A percentile compares a stretch with the other conserved stretches of the same genome.
These are phyloP conservation scores for Phenganax stokvisi DNA, from an alignment of 92 coral and sea anemone species.

Conservation along the genomic window DNA sequence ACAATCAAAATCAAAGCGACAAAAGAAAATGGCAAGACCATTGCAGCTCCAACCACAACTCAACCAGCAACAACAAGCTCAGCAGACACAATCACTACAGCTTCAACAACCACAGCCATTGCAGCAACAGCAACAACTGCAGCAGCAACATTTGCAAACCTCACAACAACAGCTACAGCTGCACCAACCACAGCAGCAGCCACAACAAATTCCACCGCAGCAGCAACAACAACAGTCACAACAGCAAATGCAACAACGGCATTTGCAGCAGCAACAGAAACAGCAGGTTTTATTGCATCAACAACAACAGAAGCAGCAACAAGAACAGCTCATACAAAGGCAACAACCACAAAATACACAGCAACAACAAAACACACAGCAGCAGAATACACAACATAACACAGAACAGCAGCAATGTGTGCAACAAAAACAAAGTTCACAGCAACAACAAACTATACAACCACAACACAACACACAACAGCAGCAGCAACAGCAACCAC, in stretches of 20 bases:
- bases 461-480: conserved; percentile 44
- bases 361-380: conserved; percentile 44
- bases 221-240: conserved; percentile 40
- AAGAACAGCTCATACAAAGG: conserved; percentile 15
- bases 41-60: conserved; percentile 49
- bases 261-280: conserved; percentile 58
- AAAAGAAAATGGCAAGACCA: conserved; percentile 16
- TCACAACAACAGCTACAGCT: conserved; percentile 39
- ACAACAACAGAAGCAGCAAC: conserved; percentile 52
- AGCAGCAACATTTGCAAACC: conserved; percentile 20
- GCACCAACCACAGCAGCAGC: conserved; percentile 41
- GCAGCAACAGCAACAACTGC: conserved; percentile 51
- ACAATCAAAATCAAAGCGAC: conserved; percentile 33
- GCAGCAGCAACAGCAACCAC: conserved; percentile 39
- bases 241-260: conserved; percentile 21
- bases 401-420: conserved; percentile 43
- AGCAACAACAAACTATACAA: conserved; percentile 41
- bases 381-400: conserved; percentile 32
- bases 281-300: conserved; percentile 32
- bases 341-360: conserved; percentile 45
- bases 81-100: conserved; percentile 61
- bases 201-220: conserved; percentile 43
- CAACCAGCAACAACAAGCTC: conserved; percentile 56
- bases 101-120: conserved; percentile 60
- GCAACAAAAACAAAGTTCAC: conserved; percentile 42